A percentile compares a stretch with the other conserved stretches of the same genome.
These are phyloP conservation scores for Ctenopoma kingsleyae DNA, from an alignment of 2,797 vertebrate genomes.

Conservation along the genomic window DNA sequence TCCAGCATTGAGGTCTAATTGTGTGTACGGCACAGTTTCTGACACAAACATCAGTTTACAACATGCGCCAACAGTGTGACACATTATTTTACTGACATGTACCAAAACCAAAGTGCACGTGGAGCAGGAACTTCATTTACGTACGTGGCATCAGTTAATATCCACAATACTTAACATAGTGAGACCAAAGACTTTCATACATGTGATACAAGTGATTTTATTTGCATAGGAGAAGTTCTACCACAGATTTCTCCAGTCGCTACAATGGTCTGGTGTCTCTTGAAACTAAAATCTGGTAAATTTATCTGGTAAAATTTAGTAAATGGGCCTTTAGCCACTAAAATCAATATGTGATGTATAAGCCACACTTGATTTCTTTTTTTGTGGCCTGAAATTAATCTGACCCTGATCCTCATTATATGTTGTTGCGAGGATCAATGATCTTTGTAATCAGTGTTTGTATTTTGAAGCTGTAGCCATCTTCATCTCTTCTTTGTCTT, in stretches of 20 bases:
- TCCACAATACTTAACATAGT: neutral
- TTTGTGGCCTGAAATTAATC: slow-evolving; percentile 2
- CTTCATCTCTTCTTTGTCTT: slow-evolving; percentile 14
- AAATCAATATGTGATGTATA: slow-evolving; percentile 17
- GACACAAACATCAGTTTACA: neutral
- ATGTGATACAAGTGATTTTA: neutral
- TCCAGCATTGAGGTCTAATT: slow-evolving; percentile 89
- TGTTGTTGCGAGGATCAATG: slow-evolving; percentile 31
- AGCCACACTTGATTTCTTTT: slow-evolving; percentile 10
- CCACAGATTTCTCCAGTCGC: neutral
- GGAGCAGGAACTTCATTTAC: neutral
- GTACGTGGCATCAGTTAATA: slow-evolving; percentile 40
- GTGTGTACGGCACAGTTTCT: neutral
- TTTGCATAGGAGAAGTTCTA: neutral
- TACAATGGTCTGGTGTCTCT: too few relatives aligned
- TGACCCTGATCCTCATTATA: slow-evolving; percentile 33
- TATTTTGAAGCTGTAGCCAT: neutral
- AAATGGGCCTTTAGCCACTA: slow-evolving; percentile 11
- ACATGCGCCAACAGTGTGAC: neutral
- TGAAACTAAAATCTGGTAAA: neutral
- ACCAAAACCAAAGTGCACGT: neutral
- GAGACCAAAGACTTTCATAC: neutral
- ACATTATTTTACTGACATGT: neutral
- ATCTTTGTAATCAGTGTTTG: slow-evolving; percentile 21
- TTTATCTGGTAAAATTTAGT: neutral